phyloP scores from a whole-genome alignment of 2,797 vertebrate genomes.

The Parotocinclus haroldoi region DNA sequence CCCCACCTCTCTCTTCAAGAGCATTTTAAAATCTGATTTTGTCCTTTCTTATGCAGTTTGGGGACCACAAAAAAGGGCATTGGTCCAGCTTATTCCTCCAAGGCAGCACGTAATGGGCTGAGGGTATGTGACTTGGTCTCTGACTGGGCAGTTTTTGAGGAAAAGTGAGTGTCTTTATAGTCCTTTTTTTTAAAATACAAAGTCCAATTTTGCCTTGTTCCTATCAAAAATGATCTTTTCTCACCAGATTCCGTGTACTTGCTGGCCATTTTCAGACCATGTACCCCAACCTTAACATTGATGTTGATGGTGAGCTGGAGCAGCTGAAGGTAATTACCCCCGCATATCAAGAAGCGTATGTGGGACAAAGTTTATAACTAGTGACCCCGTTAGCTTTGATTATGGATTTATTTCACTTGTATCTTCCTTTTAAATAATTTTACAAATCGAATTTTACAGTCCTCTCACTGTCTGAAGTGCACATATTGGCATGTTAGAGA shows the following conservation, averaged over 20 bases:
- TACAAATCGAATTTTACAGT: no score
- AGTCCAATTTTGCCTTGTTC: not conserved
- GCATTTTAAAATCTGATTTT: not conserved
- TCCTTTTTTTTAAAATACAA: no score
- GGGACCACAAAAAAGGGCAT: constrained; percentile 84
- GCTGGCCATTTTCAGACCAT: constrained; percentile 74
- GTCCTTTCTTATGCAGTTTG: constrained; percentile 58
- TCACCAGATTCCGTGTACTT: constrained; percentile 70
- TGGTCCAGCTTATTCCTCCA: constrained; percentile 80
- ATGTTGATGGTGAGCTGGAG: constrained; percentile 68
- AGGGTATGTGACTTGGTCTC: constrained; percentile 77
- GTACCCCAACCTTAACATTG: constrained; percentile 74
- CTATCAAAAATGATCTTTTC: not conserved
- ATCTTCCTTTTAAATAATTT: no score
- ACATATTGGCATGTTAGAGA: no score
- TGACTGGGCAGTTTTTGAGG: constrained; percentile 75
- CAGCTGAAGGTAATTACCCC: constrained; percentile 70
- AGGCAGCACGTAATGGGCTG: constrained; percentile 78
- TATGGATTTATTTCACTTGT: no score
- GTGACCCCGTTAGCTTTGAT: no score
- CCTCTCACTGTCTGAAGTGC: no score
- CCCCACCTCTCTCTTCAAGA: no score
- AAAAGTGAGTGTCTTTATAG: constrained; percentile 67
- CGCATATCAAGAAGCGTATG: no score
- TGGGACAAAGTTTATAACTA: no score